Percentiles rank a stretch among this genome's conserved stretches.
phyloP scores from a whole-genome alignment of 1,140 invertebrate species.

The Papilio xuthus region DNA sequence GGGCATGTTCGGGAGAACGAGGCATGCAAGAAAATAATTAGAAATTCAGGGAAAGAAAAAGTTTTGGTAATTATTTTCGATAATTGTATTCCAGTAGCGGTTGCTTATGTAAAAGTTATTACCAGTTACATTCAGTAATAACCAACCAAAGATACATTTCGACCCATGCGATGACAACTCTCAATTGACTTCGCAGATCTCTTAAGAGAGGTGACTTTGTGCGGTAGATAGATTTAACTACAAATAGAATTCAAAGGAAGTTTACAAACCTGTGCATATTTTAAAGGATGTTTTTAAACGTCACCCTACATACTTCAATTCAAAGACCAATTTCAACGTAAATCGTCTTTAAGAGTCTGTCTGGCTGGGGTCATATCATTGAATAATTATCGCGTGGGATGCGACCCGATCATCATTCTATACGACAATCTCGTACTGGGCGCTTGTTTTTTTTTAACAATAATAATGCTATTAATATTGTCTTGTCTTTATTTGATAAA shows the following conservation, averaged over 20 bases:
- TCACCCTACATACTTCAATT: conserved; percentile 43
- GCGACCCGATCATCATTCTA: conserved; percentile 50
- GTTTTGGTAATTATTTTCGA: too few relatives aligned
- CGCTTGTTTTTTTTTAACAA: conserved; percentile 45
- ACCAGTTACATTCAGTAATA: too few relatives aligned
- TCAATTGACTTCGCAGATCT: too few relatives aligned
- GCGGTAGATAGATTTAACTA: background rate
- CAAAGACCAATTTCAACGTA: conserved; percentile 49
- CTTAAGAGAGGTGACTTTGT: too few relatives aligned
- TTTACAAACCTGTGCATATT: background rate
- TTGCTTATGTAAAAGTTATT: too few relatives aligned
- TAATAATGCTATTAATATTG: conserved; percentile 47
- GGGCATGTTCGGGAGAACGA: too few relatives aligned
- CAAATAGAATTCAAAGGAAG: background rate
- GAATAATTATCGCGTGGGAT: conserved; percentile 69
- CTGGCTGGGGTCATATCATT: conserved; percentile 56
- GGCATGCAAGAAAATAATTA: too few relatives aligned
- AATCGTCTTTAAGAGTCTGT: conserved; percentile 50
- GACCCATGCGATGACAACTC: too few relatives aligned
- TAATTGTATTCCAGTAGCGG: too few relatives aligned
- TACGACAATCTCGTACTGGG: conserved; percentile 42
- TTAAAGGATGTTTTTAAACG: conserved; percentile 32
- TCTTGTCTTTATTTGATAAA: conserved; percentile 49
- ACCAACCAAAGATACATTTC: too few relatives aligned
- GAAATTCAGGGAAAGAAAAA: too few relatives aligned